These are phyloP conservation scores for Anguilla obscura DNA, from an alignment of 2,797 vertebrate species.

Conservation along the genomic window DNA sequence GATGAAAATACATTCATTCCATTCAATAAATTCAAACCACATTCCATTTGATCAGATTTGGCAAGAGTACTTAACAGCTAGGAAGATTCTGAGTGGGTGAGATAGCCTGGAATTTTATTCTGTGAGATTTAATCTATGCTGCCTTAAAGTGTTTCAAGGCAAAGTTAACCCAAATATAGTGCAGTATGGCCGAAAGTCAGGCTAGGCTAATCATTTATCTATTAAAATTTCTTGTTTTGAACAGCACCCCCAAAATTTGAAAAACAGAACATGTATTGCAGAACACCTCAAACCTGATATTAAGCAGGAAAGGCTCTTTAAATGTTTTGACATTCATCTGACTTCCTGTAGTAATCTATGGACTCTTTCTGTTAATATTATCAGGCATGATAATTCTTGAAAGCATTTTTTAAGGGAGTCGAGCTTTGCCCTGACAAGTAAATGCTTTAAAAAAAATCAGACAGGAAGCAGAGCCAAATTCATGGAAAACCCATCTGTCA, in stretches of 20 bases:
- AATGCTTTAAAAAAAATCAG: not conserved
- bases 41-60: not conserved
- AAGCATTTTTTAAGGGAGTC: not conserved
- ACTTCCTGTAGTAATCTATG: not conserved
- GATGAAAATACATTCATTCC: not conserved
- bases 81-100: not conserved
- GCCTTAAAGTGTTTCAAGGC: not conserved
- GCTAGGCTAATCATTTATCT: not conserved
- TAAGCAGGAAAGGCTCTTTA: not conserved
- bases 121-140: not conserved
- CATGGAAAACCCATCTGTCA: not conserved
- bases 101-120: not conserved
- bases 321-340: not conserved
- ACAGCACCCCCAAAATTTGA: not conserved
- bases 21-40: not conserved
- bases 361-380: not conserved
- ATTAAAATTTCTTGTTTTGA: not conserved
- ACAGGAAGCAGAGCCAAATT: not conserved
- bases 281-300: not conserved
- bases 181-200: not conserved
- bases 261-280: not conserved
- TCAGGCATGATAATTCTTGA: not conserved
- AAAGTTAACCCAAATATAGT: not conserved
- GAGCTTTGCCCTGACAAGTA: not conserved
- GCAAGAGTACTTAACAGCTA: not conserved